Base-by-base conservation (phyloP, 1,140 invertebrate genomes). In the Homarus americanus region DNA sequence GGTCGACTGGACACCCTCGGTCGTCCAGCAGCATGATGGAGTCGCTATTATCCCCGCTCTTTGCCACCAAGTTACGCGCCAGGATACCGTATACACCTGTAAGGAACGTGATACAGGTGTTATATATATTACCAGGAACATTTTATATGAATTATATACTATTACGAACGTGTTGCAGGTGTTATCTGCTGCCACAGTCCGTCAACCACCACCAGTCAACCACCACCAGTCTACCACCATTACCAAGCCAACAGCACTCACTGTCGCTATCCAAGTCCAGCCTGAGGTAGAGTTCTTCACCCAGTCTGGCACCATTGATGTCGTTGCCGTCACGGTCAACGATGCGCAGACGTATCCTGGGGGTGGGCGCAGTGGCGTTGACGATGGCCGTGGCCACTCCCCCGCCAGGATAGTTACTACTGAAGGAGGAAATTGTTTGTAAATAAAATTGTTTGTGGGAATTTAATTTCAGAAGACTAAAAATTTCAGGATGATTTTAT, bases 31-130 rank as follows among this genome's bases (percentile, higher is more conserved):
- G 93, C 24, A 94, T 93, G 0, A 95, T 95, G 1, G 95, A 94
- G 76, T 95, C 95, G 24, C 93, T 93, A 7, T 94, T 95, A 3
- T 94, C 93, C 15, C 94, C 94, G 86, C 95, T 95, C 75, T 94
- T 95, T 4, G 96, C 96, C 2, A 96, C 93, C 7, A 96, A 93
- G 87, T 96, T 95, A 15, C 95, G 94, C 9, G 95, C 95, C 66
- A 94, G 93, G 36, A 96, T 95, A 82, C 95, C 95, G 82, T 95
- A 95, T 5, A 94, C 94, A 82, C 95, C 95, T 96, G 86, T 87
- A 93, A 82, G 38, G 53, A 82, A 75, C 1, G 41, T 44, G 49
- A 9, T n/a, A 28, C 17, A 15, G 38, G 17, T 1, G 41, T 49
- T 78, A 49, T 44, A 40, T 0, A 79, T 28, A 79, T 2, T 36